Percentiles rank a stretch among this genome's conserved stretches.
Evolutionary conservation across 2,797 vertebrate genomes (phyloP).

Genomic region (Crocodylus rhombifer): DNA sequence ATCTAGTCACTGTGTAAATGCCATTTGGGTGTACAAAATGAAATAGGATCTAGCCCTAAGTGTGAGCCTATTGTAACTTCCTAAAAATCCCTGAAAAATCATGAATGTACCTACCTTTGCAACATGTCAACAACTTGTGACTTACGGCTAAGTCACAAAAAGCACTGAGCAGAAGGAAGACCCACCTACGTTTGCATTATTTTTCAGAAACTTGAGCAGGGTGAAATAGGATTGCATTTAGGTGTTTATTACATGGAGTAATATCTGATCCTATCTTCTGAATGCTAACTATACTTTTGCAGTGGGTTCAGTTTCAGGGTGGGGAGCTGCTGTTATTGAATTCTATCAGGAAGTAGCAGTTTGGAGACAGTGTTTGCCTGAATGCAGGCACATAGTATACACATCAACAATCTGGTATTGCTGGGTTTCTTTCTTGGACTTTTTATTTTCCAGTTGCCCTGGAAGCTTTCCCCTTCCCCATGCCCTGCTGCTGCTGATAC

Average conservation of each 20-base stretch:
- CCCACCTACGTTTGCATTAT: too few species aligned
- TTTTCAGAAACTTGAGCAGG: too few species aligned
- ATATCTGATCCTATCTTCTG: neutral
- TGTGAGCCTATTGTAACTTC: too few species aligned
- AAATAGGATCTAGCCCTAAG: too few species aligned
- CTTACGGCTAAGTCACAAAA: too few species aligned
- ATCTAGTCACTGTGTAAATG: too few species aligned
- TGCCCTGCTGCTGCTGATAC: neutral
- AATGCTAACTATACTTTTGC: neutral
- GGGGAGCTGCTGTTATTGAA: neutral
- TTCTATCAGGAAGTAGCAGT: neutral
- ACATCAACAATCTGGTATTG: neutral
- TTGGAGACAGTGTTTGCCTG: neutral
- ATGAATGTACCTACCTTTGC: too few species aligned
- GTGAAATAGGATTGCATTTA: too few species aligned
- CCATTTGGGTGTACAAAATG: too few species aligned
- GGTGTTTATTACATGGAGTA: neutral
- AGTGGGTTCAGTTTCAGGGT: neutral
- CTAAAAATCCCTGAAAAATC: too few species aligned
- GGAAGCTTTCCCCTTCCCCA: neutral
- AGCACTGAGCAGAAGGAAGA: too few species aligned
- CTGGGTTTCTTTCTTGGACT: neutral
- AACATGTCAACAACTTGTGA: too few species aligned
- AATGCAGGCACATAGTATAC: neutral
- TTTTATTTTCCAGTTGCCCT: neutral